Conservation (phyloP, 30 jellyfish, hydroid and myxozoan genomes). For the Catostylus mosaicus region DNA sequence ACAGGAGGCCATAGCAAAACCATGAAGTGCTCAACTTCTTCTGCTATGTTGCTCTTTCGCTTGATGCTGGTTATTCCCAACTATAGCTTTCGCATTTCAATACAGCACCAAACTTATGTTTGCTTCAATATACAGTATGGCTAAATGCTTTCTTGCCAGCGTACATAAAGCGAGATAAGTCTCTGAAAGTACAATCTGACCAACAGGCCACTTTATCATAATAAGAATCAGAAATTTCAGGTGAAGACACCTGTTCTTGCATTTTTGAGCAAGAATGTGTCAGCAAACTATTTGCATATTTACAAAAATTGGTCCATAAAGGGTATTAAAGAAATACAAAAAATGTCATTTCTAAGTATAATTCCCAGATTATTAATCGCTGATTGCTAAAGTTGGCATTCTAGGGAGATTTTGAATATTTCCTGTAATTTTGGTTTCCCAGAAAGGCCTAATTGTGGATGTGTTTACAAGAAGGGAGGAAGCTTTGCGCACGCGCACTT, state of each 20-base stretch:
- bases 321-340: too few relatives aligned
- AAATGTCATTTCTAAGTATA: too few relatives aligned
- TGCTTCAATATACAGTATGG: background rate
- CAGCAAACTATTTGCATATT: constrained; percentile 14
- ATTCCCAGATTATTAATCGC: too few relatives aligned
- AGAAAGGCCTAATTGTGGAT: background rate
- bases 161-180: constrained; percentile 6
- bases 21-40: background rate
- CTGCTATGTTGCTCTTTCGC: background rate
- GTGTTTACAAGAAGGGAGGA: background rate
- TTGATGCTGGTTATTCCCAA: background rate
- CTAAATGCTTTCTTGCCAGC: background rate
- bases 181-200: constrained; percentile 1
- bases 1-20: constrained; percentile 41
- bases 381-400: too few relatives aligned
- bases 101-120: too few relatives aligned
- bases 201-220: constrained; percentile 28
- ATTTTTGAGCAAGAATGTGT: constrained; percentile 2
- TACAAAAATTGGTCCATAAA: too few relatives aligned
- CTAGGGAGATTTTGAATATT: too few relatives aligned
- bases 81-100: too few relatives aligned
- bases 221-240: constrained; percentile 24
- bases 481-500: background rate
- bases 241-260: constrained; percentile 39
- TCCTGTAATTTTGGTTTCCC: too few relatives aligned